Evolutionary conservation across 2,113 vertebrate genomes (phyloP).

Genomic region (Gallinago jamesoni): DNA sequence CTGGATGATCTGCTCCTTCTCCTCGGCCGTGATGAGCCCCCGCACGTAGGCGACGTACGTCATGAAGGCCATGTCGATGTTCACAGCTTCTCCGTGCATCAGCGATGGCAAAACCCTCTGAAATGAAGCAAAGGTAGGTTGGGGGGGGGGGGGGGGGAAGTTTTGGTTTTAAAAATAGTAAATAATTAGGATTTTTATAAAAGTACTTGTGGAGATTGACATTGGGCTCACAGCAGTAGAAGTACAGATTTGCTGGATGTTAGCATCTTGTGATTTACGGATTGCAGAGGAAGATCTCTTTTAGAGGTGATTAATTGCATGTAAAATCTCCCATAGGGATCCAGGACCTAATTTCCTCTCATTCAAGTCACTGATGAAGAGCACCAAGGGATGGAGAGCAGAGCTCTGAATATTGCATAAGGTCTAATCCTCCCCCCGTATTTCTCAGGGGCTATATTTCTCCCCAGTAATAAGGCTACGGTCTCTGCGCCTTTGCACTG

Average conservation of each 20-base stretch:
- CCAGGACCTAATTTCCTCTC: background rate
- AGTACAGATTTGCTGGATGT: background rate
- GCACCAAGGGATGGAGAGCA: background rate
- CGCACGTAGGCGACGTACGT: constrained; percentile 74
- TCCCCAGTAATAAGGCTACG: background rate
- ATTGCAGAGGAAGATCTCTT: background rate
- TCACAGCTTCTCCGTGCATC: constrained; percentile 84
- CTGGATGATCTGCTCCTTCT: constrained; percentile 78
- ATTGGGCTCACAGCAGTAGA: background rate
- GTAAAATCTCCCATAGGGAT: background rate
- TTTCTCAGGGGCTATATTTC: background rate
- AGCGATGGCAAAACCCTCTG: constrained; percentile 80
- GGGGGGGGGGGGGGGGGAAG: too few species aligned
- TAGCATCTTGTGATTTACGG: background rate
- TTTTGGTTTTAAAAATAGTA: background rate
- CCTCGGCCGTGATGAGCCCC: constrained; percentile 57
- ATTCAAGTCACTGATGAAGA: background rate
- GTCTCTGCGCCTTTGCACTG: background rate
- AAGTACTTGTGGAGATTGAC: background rate
- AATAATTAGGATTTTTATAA: background rate
- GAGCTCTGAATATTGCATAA: background rate
- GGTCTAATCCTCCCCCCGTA: background rate
- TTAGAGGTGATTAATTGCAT: background rate
- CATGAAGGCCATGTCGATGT: constrained; percentile 85
- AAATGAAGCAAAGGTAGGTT: background rate